These are phyloP conservation scores for Xyrichtys novacula DNA, from an alignment of 2,797 vertebrate species.

Conservation along the genomic window DNA sequence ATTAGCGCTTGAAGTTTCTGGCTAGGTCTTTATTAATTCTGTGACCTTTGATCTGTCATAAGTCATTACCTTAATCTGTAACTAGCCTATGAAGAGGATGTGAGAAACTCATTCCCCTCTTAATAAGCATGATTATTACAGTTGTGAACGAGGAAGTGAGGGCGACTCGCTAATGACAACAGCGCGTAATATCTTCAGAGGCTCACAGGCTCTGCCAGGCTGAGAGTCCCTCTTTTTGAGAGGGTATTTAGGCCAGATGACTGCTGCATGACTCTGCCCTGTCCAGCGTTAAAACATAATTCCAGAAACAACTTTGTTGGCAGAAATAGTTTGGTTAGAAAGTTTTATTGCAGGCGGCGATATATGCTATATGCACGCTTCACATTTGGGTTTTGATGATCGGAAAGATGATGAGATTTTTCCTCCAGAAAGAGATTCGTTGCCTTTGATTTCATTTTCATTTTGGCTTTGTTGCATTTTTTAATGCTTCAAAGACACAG, in stretches of 20 bases:
- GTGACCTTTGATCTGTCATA: slow-evolving; percentile 72
- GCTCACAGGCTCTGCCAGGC: slow-evolving; percentile 49
- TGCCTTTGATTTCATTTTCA: slow-evolving; percentile 76
- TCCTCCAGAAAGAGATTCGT: slow-evolving; percentile 60
- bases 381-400: slow-evolving; percentile 78
- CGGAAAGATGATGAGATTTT: slow-evolving; percentile 72
- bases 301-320: slow-evolving; percentile 65
- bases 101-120: slow-evolving; percentile 64
- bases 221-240: slow-evolving; percentile 41
- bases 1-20: slow-evolving; percentile 65
- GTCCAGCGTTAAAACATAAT: slow-evolving; percentile 60
- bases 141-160: slow-evolving; percentile 59
- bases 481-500: slow-evolving; percentile 75
- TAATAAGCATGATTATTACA: slow-evolving; percentile 75
- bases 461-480: slow-evolving; percentile 77
- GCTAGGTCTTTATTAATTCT: slow-evolving; percentile 65
- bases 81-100: slow-evolving; percentile 55
- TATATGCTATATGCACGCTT: slow-evolving; percentile 54
- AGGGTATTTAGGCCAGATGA: slow-evolving; percentile 64
- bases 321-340: slow-evolving; percentile 69
- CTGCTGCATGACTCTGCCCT: slow-evolving; percentile 63
- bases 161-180: slow-evolving; percentile 68
- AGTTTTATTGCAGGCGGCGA: slow-evolving; percentile 55
- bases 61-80: slow-evolving; percentile 72
- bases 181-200: slow-evolving; percentile 61